Base-by-base conservation (phyloP, 2,888 invertebrate genomes). In the Chrysomela aeneicollis region DNA sequence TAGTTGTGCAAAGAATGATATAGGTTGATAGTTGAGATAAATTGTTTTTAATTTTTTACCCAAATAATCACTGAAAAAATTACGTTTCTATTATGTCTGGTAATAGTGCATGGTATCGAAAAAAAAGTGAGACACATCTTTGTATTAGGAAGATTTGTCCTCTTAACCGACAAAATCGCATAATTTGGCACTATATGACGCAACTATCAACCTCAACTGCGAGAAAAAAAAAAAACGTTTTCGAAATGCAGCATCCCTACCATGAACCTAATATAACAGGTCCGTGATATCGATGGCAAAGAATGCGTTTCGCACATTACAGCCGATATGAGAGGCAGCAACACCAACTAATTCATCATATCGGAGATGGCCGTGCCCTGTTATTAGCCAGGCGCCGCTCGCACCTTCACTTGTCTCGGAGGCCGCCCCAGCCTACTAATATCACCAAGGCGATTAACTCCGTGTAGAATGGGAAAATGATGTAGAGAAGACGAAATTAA, bases 321-420 rank as follows among this genome's bases (percentile, higher is more conserved):
- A 58, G 68, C 54, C 52, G 65, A 74, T 72, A 73, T 69, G 73
- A 74, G 73, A 74, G 73, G 72, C 74, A 70, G 73, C 71, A 73
- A 76, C 73, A 79, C 77, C 79, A 77, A 77, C 80, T 81, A 82
- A 82, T 82, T 82, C 80, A 82, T 82, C 82, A 81, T 80, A 80
- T 81, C 78, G 77, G 73, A 73, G 74, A 78, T 75, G 75, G 77
- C 75, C 75, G 74, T 73, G 80, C 79, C 81, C 78, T 81, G 81
- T 82, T 81, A 82, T 82, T 81, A 82, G 77, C 73, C 62, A 72
- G 76, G 78, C 76, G 78, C 80, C 81, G 81, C 79, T 78, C 77
- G 77, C 78, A 78, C 77, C 77, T 77, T 75, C 74, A 71, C 74
- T 76, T 74, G 75, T 75, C 74, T 74, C 75, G 69, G 66, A 71